Conservation (phyloP, 2,797 vertebrate genomes). For the Melanotaenia pygmaea region DNA sequence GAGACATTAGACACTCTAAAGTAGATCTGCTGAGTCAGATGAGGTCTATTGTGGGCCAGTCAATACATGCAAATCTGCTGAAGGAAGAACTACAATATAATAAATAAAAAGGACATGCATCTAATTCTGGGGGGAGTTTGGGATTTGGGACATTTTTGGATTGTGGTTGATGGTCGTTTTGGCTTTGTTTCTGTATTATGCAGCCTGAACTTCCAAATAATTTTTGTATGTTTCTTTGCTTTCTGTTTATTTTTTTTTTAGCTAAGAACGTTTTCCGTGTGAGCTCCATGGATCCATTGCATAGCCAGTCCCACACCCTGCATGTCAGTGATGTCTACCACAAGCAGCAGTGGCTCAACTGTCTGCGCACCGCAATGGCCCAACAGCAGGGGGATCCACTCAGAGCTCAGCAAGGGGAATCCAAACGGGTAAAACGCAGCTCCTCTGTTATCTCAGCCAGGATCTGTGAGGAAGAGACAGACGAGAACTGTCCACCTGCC, state of each 20-base stretch:
- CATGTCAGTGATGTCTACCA: constrained; percentile 95
- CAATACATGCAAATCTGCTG: not conserved
- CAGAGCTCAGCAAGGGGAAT: constrained; percentile 69
- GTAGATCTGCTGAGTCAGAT: not conserved
- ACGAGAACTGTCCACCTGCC: constrained; percentile 77
- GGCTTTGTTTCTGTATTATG: not conserved
- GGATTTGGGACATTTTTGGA: not conserved
- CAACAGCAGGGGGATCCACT: constrained; percentile 76
- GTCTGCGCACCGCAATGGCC: constrained; percentile 86
- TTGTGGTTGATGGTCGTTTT: not conserved
- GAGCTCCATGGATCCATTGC: constrained; percentile 85
- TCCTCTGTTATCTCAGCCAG: constrained; percentile 61
- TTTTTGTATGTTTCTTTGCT: not conserved
- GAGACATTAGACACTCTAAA: not conserved
- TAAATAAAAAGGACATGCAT: not conserved
- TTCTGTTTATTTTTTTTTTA: constrained; percentile 58
- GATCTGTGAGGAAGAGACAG: constrained; percentile 74
- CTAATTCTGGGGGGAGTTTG: no score
- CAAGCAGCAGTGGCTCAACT: constrained; percentile 97
- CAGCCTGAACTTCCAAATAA: not conserved
- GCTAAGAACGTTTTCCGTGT: constrained; percentile 95
- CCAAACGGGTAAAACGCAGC: constrained; percentile 54
- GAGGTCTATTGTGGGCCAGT: not conserved
- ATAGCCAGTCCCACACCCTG: constrained; percentile 91
- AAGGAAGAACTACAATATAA: not conserved